Evolutionary conservation across 2,888 invertebrate genomes (phyloP).

Genomic region (Bugulina stolonifera): DNA sequence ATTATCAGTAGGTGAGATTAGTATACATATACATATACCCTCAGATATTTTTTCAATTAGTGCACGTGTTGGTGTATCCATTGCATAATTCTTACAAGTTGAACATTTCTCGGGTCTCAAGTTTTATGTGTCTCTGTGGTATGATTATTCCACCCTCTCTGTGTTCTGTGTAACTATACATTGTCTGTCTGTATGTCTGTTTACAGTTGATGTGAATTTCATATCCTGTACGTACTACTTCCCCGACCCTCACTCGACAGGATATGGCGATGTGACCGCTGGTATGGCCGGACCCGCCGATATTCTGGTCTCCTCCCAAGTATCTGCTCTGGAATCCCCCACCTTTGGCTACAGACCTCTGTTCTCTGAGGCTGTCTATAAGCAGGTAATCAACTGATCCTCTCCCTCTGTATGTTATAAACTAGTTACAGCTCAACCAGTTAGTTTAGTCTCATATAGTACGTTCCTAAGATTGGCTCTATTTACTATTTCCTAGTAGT

Average conservation of each 20-base stretch:
- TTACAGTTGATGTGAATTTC: not conserved
- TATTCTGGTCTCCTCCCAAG: not conserved
- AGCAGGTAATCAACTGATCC: conserved; percentile 10
- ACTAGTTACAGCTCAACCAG: too few species aligned
- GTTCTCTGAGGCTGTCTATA: not conserved
- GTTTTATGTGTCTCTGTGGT: too few species aligned
- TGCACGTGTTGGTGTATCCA: not conserved
- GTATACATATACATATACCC: too few species aligned
- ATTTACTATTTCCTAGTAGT: too few species aligned
- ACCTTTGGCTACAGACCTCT: not conserved
- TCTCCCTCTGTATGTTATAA: too few species aligned
- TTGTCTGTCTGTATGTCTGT: not conserved
- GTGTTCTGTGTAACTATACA: too few species aligned
- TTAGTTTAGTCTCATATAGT: too few species aligned
- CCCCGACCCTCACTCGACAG: not conserved
- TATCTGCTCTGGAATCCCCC: not conserved
- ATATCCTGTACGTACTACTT: not conserved
- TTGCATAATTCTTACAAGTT: too few species aligned
- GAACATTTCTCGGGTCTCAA: too few species aligned
- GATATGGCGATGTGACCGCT: not conserved
- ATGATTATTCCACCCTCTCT: too few species aligned
- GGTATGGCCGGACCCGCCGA: not conserved
- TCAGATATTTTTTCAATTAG: not conserved
- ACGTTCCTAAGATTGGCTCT: too few species aligned
- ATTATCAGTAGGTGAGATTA: too few species aligned